phyloP scores from a whole-genome alignment of 1,140 invertebrate species.

The Atopsyche davidsoni region DNA sequence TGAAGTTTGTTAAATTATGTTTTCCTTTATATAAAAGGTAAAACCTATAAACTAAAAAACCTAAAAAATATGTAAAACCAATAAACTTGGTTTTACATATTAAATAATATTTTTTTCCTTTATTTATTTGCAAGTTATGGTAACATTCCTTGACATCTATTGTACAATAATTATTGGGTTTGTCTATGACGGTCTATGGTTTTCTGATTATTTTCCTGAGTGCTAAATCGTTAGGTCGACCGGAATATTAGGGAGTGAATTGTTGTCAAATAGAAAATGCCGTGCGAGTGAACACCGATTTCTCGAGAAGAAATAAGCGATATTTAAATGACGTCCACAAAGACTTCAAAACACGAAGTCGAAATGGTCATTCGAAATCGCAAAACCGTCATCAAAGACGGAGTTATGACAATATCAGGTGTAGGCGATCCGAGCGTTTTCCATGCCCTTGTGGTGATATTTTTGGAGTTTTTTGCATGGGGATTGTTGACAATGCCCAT shows the following conservation, averaged over 20 bases:
- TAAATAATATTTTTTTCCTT: too few relatives aligned
- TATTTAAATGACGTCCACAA: constrained; percentile 44
- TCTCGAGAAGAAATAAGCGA: constrained; percentile 1
- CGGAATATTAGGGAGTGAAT: constrained; percentile 7
- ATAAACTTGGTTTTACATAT: too few relatives aligned
- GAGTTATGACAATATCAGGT: constrained; percentile 61
- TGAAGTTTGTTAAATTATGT: too few relatives aligned
- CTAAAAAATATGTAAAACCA: too few relatives aligned
- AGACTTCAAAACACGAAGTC: constrained; percentile 48
- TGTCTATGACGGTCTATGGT: constrained; percentile 6
- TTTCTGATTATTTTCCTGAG: constrained; percentile 6
- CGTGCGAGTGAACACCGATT: constrained; percentile 9
- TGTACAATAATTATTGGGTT: too few relatives aligned
- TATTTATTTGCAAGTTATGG: too few relatives aligned
- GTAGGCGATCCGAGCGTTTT: constrained; percentile 92
- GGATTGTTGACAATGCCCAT: constrained; percentile 96
- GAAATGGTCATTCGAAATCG: constrained; percentile 48
- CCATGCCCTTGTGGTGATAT: constrained; percentile 98
- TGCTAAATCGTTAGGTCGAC: constrained; percentile 6
- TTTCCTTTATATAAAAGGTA: too few relatives aligned
- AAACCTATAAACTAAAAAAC: too few relatives aligned
- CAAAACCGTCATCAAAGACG: constrained; percentile 44
- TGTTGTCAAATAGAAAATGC: constrained; percentile 10
- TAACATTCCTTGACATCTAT: too few relatives aligned
- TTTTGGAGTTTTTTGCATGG: constrained; percentile 99